Evolutionary conservation across 2,797 vertebrate genomes (phyloP).

Genomic region (Onychomys arenicola): DNA sequence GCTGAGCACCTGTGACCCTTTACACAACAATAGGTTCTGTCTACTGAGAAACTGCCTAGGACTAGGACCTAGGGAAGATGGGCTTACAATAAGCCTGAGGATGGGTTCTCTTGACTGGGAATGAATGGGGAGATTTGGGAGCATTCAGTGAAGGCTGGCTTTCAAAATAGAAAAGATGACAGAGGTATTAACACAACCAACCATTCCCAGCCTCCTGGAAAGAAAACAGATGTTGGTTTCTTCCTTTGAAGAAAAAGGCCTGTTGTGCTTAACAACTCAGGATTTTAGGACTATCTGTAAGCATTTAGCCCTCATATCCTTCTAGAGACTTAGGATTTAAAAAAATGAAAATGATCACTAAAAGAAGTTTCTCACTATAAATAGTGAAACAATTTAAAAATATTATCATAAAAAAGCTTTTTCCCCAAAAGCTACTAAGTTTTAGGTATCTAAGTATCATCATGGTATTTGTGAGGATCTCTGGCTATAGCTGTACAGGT

Average conservation of each 20-base stretch:
- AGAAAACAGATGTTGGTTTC: not conserved
- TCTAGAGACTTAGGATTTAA: not conserved
- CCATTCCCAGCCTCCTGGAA: not conserved
- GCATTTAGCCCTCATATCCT: not conserved
- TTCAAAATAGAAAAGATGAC: not conserved
- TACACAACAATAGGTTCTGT: not conserved
- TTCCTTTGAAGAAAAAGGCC: not conserved
- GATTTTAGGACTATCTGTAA: not conserved
- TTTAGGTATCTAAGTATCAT: too few relatives aligned
- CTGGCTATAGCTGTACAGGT: not conserved
- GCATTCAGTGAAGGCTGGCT: not conserved
- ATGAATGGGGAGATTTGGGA: not conserved
- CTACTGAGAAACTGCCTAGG: not conserved
- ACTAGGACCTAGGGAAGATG: not conserved
- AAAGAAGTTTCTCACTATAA: not conserved
- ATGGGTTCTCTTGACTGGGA: not conserved
- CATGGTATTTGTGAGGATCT: not conserved
- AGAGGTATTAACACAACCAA: not conserved
- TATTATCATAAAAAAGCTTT: not conserved
- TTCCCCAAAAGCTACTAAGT: slow-evolving; percentile 12
- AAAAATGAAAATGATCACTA: not conserved
- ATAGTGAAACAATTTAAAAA: not conserved
- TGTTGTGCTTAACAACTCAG: not conserved
- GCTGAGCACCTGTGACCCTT: not conserved
- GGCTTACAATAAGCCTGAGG: not conserved